phyloP scores from a whole-genome alignment of 2,797 vertebrate genomes.

The Pyrocephalus nanus region DNA sequence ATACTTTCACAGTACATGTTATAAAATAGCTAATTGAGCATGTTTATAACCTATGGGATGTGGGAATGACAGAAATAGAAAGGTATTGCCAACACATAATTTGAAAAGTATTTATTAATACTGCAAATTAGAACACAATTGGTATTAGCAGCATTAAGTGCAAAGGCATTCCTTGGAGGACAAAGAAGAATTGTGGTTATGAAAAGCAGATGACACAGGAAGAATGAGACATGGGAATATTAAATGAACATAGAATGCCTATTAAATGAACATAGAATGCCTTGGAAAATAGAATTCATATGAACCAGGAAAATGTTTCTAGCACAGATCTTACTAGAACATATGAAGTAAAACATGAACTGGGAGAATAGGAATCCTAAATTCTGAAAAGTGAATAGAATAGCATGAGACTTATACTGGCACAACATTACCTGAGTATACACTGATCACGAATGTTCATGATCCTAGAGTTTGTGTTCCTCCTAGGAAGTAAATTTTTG shows the following conservation, averaged over 20 bases:
- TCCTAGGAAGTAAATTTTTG: not conserved
- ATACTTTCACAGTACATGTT: not conserved
- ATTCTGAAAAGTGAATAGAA: not conserved
- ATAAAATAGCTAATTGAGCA: not conserved
- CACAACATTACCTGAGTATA: not conserved
- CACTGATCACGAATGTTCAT: not conserved
- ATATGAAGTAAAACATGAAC: not conserved
- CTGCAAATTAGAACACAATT: not conserved
- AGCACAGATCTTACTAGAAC: not conserved
- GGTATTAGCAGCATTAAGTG: not conserved
- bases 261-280: not conserved
- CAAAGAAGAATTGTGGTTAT: not conserved
- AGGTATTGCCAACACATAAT: not conserved
- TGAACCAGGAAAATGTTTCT: not conserved
- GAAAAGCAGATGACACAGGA: not conserved
- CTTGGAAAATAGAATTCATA: not conserved
- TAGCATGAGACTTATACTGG: not conserved
- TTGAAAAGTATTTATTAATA: not conserved
- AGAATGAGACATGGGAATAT: not conserved
- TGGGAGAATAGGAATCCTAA: not conserved
- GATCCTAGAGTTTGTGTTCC: not conserved
- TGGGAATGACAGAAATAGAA: not conserved
- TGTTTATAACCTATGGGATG: not conserved
- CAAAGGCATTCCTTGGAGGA: not conserved
- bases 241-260: not conserved